Evolutionary conservation across 1,140 invertebrate genomes (phyloP), one percentile per base, ranked within the genome.

Genomic region (Hermetia illucens): DNA sequence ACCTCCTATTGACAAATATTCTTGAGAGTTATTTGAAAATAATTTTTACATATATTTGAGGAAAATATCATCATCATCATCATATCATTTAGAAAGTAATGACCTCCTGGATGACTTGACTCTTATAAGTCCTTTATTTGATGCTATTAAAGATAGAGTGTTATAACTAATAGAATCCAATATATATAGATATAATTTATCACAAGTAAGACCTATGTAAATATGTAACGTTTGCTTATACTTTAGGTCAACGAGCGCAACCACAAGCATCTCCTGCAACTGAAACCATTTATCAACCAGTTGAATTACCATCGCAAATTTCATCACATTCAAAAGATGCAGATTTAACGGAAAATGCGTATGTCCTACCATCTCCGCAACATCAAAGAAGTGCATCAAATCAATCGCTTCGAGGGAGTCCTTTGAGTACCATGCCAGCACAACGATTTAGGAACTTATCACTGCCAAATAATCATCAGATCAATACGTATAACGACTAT

Each of bases 201-300:
- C 15, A 17, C 15, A 12, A 41, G n/a, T 16, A 27, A 41, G 8
- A 36, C 20, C 21, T 36, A 34, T n/a, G 17, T 12, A 17, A 17
- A 17, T 17, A 35, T 34, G 8, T 13, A 12, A 4, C 12, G 9
- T 21, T 38, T 38, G 4, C n/a, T 16, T 30, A 6, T 20, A 8
- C 21, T 38, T 32, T 34, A 41, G 40, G 58, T 0, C 58, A 60
- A 37, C 42, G 55, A 17, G 57, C 57, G 2, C 58, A 61, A 44
- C 58, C 58, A 8, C 58, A 61, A 40, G 55, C 53, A 9, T 53
- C 55, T 16, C 55, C 57, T 21, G 55, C 57, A 15, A 56, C 53
- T 21, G 53, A 55, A 29, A 55, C 44, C 22, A 60, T 59, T 30
- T 56, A 59, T 44, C 56, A 57, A 45, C 49, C 49, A 17, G 42